Percentiles rank a stretch among this genome's conserved stretches.
Conservation (phyloP, 2,797 vertebrate genomes). For the Pitangus sulphuratus region DNA sequence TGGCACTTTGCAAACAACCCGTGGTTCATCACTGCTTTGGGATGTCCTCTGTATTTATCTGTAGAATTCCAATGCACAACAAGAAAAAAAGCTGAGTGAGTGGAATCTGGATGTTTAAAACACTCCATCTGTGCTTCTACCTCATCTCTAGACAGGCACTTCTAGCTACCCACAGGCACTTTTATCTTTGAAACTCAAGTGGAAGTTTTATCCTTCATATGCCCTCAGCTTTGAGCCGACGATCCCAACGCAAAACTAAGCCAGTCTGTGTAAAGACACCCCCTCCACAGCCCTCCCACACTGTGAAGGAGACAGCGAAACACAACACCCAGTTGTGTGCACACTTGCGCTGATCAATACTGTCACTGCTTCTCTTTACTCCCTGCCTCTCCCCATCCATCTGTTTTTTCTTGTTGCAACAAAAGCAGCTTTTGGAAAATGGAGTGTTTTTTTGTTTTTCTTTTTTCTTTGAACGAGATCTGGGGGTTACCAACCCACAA, state of each 20-base stretch:
- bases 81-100: not conserved
- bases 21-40: not conserved
- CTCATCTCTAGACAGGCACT: not conserved
- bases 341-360: not conserved
- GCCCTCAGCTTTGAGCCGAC: not conserved
- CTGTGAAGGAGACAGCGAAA: not conserved
- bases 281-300: not conserved
- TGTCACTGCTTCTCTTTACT: not conserved
- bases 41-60: not conserved
- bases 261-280: not conserved
- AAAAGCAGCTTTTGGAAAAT: not conserved
- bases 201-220: not conserved
- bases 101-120: not conserved
- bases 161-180: not conserved
- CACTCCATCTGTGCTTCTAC: not conserved
- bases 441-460: not conserved
- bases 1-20: fast-evolving
- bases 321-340: not conserved
- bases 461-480: not conserved
- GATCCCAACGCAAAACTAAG: not conserved
- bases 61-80: not conserved
- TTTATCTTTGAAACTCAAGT: not conserved
- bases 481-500: not conserved
- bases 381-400: not conserved
- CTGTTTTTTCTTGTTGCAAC: not conserved